Evolutionary conservation across 2,797 vertebrate species (phyloP), one percentile per base, ranked within the genome.

Genomic region (Thalassophryne amazonica): DNA sequence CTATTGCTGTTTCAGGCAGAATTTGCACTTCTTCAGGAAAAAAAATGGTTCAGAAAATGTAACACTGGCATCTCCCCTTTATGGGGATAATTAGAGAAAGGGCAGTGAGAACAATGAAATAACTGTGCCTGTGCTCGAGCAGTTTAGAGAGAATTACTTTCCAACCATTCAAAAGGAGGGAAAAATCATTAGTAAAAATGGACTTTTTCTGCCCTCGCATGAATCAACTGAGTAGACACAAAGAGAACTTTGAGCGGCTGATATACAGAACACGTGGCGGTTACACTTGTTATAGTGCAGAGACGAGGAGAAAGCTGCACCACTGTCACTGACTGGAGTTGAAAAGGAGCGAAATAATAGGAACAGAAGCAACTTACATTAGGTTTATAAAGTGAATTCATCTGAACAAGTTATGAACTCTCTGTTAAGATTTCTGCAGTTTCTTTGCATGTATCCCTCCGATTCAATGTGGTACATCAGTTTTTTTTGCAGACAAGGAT

Each of bases 131-230:
- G 65, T 78, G 73, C 73, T 57, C 56, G 63, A 75, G 68, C 73
- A 72, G 59, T 80, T 85, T 69, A 73, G 60, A 76, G 60, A 65
- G 73, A 86, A 86, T 84, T 81, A 79, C 62, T 86, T 85, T 86
- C 81, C 86, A 82, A 60, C 77, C 66, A 50, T 86, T 89, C 55
- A 83, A 81, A 79, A 83, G 63, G 60, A 85, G 81, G n/a, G 73
- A 84, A 88, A 87, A 88, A 86, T 86, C 71, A 84, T 86, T 86
- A 84, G 51, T 59, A 39, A 51, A 70, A 71, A 64, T 62, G 54
- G 49, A 62, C 42, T 58, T 59, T 46, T 35, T 42, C 46, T 38
- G 24, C 16, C 23, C 66, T 64, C 53, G 52, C 54, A 55, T 76
- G 67, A 78, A 84, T 73, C 63, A 80, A 81, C 81, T 68, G 66